Percentiles rank a stretch among this genome's conserved stretches.
Conservation (phyloP, 2,888 invertebrate genomes). For the Sphaeridia pumilis region DNA sequence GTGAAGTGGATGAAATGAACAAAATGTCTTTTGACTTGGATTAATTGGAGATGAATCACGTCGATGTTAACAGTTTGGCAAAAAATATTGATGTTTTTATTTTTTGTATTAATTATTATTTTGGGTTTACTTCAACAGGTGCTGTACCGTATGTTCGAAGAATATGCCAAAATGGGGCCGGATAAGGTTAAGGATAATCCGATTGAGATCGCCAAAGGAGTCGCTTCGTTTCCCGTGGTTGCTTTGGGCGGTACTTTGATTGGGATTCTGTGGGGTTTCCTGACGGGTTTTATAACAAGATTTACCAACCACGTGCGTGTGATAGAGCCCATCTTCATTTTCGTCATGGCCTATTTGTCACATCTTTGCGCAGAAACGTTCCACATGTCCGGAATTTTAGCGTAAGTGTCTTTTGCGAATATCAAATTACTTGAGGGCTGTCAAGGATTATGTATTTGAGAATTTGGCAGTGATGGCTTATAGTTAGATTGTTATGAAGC, state of each 20-base stretch:
- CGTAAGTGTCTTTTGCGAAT: constrained; percentile 97
- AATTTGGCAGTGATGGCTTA: too few species aligned
- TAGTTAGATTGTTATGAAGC: too few species aligned
- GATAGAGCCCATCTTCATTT: constrained; percentile 95
- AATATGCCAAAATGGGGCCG: constrained; percentile 79
- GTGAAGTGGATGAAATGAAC: too few species aligned
- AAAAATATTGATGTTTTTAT: too few species aligned
- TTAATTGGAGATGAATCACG: too few species aligned
- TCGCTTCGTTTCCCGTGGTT: constrained; percentile 83
- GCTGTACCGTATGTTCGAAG: constrained; percentile 91
- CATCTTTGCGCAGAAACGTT: constrained; percentile 97
- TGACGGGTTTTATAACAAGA: constrained; percentile 86
- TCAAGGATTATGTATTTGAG: too few species aligned
- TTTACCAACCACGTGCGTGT: constrained; percentile 87
- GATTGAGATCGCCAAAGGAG: constrained; percentile 69
- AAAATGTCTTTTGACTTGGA: too few species aligned
- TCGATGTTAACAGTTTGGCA: too few species aligned
- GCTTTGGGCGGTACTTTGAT: constrained; percentile 86
- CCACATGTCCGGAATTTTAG: constrained; percentile 93
- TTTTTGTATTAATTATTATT: too few species aligned
- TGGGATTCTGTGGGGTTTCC: constrained; percentile 84
- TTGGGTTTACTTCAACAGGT: too few species aligned
- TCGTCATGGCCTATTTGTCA: constrained; percentile 94
- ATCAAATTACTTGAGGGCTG: too few species aligned
- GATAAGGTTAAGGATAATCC: constrained; percentile 61